Conservation (phyloP, 2,888 invertebrate genomes). For the Gandaritis pyraliata region DNA sequence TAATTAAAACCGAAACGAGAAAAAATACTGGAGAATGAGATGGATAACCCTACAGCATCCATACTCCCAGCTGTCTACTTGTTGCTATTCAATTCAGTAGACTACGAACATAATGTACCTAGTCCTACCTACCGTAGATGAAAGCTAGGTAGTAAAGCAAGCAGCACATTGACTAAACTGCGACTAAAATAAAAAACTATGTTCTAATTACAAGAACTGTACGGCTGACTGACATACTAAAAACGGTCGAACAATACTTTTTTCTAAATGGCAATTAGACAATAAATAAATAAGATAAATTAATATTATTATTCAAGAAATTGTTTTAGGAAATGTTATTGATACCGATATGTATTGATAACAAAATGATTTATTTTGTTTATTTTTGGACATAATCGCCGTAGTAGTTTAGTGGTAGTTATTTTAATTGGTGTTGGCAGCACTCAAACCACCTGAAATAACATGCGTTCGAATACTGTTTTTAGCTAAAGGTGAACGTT, state of each 20-base stretch:
- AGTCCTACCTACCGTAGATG: neutral
- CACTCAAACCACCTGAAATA: constrained; percentile 23
- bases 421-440: constrained; percentile 14
- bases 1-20: constrained; percentile 62
- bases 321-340: too few relatives aligned
- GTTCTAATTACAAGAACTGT: constrained; percentile 18
- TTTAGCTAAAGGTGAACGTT: too few relatives aligned
- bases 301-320: too few relatives aligned
- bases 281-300: neutral
- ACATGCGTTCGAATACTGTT: constrained; percentile 21
- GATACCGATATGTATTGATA: too few relatives aligned
- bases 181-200: constrained; percentile 50
- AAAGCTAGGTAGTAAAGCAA: too few relatives aligned
- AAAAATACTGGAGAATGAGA: constrained; percentile 61
- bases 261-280: constrained; percentile 30
- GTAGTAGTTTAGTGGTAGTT: neutral
- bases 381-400: too few relatives aligned
- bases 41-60: constrained; percentile 70
- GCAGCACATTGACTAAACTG: constrained; percentile 51
- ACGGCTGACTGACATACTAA: constrained; percentile 35
- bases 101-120: neutral
- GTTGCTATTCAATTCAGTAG: constrained; percentile 65
- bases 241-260: constrained; percentile 39
- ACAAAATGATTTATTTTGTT: too few relatives aligned
- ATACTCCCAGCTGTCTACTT: constrained; percentile 79